These are phyloP conservation scores for Baccha elongata DNA, from an alignment of 2,888 invertebrate genomes.

Conservation along the genomic window DNA sequence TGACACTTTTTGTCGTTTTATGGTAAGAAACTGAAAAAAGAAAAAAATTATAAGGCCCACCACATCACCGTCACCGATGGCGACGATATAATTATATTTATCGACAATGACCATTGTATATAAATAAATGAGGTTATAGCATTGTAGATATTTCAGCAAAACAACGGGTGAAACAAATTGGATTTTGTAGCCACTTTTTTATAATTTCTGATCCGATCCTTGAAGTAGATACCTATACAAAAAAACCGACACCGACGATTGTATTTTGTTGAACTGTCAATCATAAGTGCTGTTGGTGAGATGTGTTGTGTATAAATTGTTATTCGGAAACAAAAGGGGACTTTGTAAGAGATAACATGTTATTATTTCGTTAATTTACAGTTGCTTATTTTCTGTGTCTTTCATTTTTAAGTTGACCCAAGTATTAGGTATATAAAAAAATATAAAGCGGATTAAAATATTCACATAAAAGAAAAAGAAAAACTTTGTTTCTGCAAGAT, in stretches of 20 bases:
- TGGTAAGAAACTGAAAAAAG: conserved; percentile 26
- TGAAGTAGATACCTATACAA: conserved; percentile 1
- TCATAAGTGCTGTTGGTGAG: conserved; percentile 54
- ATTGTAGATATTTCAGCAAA: conserved; percentile 28
- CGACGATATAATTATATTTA: conserved; percentile 69
- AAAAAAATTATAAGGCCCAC: conserved; percentile 33
- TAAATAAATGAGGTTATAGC: conserved; percentile 50
- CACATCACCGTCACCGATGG: conserved; percentile 63
- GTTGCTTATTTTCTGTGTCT: conserved; percentile 14
- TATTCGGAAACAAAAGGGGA: conserved; percentile 22
- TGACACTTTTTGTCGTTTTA: conserved; percentile 67
- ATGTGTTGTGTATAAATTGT: conserved; percentile 33
- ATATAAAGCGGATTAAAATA: conserved; percentile 44
- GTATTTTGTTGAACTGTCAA: conserved; percentile 65
- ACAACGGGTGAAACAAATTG: conserved; percentile 56
- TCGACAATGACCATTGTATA: conserved; percentile 57
- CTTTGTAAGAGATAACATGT: conserved; percentile 62
- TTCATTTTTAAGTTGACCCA: conserved; percentile 2
- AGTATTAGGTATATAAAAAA: conserved; percentile 15
- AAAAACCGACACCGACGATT: conserved; percentile 31
- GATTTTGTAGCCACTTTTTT: conserved; percentile 33
- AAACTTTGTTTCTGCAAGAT: conserved; percentile 16
- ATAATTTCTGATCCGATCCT: conserved; percentile 47
- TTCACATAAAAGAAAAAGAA: not conserved
- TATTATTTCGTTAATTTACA: conserved; percentile 63